Conservation (phyloP, 2,888 invertebrate species). For the Clitarchus hookeri region DNA sequence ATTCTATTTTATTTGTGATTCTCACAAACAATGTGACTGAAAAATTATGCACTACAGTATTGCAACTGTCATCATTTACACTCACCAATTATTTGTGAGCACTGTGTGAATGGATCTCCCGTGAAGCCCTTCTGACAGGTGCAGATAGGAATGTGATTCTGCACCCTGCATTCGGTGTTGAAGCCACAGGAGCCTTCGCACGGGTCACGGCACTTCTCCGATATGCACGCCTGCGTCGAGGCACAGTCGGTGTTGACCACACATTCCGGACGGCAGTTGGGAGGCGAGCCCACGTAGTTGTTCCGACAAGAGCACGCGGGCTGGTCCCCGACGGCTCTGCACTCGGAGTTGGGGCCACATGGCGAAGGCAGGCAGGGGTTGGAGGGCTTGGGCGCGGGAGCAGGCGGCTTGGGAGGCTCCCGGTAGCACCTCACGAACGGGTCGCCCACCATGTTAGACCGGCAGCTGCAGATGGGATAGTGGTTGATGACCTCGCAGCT, state of each 20-base stretch:
- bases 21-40: background rate
- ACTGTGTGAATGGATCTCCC: conserved; percentile 77
- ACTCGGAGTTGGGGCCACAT: conserved; percentile 53
- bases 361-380: conserved; percentile 73
- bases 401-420: conserved; percentile 44
- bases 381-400: conserved; percentile 56
- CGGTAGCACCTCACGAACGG: conserved; percentile 53
- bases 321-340: conserved; percentile 53
- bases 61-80: background rate
- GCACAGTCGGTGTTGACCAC: conserved; percentile 57
- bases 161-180: conserved; percentile 56
- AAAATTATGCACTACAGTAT: background rate
- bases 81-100: conserved; percentile 61
- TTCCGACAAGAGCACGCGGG: conserved; percentile 61
- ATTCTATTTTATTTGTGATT: too few relatives aligned
- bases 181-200: conserved; percentile 58
- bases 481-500: conserved; percentile 51
- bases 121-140: conserved; percentile 65
- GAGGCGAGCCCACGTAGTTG: conserved; percentile 69
- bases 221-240: conserved; percentile 56
- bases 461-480: conserved; percentile 51
- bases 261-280: conserved; percentile 74
- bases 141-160: conserved; percentile 56
- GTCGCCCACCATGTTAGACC: conserved; percentile 49
- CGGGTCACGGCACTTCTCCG: conserved; percentile 56